Evolutionary conservation across 2,113 vertebrate genomes (phyloP).

Genomic region (Ia io): DNA sequence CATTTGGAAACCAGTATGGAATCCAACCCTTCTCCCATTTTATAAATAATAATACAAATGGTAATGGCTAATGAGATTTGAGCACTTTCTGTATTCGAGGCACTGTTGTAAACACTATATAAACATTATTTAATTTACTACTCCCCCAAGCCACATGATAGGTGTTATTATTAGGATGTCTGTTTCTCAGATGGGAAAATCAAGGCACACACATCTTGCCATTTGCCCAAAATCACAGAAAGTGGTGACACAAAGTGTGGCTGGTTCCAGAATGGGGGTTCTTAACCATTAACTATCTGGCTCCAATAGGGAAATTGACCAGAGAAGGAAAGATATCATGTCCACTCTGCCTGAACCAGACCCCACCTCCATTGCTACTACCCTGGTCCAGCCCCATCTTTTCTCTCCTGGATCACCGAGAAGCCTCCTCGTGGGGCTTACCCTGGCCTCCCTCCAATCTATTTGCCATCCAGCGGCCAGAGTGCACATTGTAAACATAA

Average conservation of each 20-base stretch:
- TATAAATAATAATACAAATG: background rate
- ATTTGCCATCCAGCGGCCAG: background rate
- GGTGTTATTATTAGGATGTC: background rate
- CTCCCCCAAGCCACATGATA: background rate
- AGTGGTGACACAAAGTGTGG: background rate
- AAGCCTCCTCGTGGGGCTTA: background rate
- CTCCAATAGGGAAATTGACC: background rate
- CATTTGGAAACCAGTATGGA: background rate
- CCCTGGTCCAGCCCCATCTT: background rate
- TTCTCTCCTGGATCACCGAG: background rate
- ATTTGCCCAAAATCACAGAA: background rate
- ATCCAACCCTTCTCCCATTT: background rate
- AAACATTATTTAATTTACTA: background rate
- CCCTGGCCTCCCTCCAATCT: background rate
- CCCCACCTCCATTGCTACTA: rapidly evolving
- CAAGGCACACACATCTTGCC: background rate
- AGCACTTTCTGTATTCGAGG: background rate
- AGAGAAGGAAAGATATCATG: background rate
- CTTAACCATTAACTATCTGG: background rate
- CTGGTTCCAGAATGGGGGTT: background rate
- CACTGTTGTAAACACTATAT: background rate
- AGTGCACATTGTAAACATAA: background rate
- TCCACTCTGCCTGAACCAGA: background rate
- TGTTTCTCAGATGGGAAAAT: slow-evolving; percentile 18
- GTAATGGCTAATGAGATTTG: background rate